Evolutionary conservation across 1,140 invertebrate species (phyloP).

Genomic region (Trichonephila clavata): DNA sequence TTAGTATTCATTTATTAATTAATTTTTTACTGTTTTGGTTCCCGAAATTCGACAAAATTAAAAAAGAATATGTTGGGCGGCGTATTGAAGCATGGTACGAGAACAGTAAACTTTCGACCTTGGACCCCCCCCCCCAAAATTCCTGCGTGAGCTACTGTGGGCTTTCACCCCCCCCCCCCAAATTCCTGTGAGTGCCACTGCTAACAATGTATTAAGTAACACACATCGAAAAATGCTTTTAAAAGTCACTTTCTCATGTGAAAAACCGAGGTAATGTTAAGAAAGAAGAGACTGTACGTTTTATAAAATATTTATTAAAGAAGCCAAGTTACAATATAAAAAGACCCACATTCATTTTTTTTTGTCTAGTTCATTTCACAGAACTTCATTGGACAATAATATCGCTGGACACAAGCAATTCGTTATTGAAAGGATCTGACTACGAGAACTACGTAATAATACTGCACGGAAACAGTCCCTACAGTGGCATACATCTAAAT

Average conservation of each 20-base stretch:
- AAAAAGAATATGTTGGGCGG: too few relatives aligned
- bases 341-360: slow-evolving; percentile 38
- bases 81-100: too few relatives aligned
- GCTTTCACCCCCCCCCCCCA: too few relatives aligned
- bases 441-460: slow-evolving; percentile 41
- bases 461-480: slow-evolving; percentile 36
- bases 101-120: too few relatives aligned
- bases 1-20: too few relatives aligned
- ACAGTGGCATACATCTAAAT: slow-evolving; percentile 39
- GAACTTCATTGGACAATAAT: background rate
- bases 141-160: too few relatives aligned
- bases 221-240: too few relatives aligned
- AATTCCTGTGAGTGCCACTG: too few relatives aligned
- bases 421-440: background rate
- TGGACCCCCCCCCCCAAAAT: too few relatives aligned
- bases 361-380: background rate
- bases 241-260: background rate
- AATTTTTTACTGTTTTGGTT: too few relatives aligned
- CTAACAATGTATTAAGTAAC: too few relatives aligned
- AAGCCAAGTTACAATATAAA: slow-evolving; percentile 65
- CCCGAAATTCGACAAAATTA: too few relatives aligned
- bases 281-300: background rate
- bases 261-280: background rate
- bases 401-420: slow-evolving; percentile 18
- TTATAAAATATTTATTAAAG: slow-evolving; percentile 74